Evolutionary conservation across 2,113 vertebrate species (phyloP).

Genomic region (Neodon shergylaensis): DNA sequence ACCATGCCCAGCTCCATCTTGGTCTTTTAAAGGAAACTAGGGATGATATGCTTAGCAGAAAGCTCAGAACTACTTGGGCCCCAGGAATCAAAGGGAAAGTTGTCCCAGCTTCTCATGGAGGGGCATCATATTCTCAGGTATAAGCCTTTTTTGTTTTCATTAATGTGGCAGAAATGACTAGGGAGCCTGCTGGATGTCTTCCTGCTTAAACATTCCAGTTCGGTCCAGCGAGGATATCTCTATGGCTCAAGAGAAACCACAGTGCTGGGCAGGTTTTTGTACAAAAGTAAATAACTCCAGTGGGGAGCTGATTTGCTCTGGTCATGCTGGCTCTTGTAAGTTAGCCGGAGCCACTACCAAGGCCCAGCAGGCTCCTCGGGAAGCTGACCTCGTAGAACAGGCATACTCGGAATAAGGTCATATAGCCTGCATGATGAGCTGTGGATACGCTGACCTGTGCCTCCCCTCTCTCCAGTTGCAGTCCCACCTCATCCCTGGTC

Average conservation of each 20-base stretch:
- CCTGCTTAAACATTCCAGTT: background rate
- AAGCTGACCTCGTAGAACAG: background rate
- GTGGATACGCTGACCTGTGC: background rate
- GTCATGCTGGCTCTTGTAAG: fast-evolving
- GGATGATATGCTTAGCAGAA: background rate
- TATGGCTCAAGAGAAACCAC: background rate
- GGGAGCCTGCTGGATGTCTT: background rate
- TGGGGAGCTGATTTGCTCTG: fast-evolving
- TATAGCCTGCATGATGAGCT: background rate
- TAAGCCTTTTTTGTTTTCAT: fast-evolving
- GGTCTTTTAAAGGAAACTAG: background rate
- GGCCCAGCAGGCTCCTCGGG: background rate
- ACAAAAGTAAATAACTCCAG: background rate
- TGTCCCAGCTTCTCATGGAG: background rate
- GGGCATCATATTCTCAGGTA: fast-evolving
- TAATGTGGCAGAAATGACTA: background rate
- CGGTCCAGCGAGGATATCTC: background rate
- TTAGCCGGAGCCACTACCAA: background rate
- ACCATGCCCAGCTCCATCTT: no score
- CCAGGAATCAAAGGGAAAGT: background rate
- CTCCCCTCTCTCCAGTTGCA: conserved; percentile 86
- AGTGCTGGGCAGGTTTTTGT: background rate
- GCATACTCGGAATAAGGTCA: fast-evolving
- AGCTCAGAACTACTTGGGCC: background rate
- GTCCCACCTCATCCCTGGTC: conserved; percentile 95